phyloP scores from a whole-genome alignment of 2,888 invertebrate species.

The Deilephila porcellus region DNA sequence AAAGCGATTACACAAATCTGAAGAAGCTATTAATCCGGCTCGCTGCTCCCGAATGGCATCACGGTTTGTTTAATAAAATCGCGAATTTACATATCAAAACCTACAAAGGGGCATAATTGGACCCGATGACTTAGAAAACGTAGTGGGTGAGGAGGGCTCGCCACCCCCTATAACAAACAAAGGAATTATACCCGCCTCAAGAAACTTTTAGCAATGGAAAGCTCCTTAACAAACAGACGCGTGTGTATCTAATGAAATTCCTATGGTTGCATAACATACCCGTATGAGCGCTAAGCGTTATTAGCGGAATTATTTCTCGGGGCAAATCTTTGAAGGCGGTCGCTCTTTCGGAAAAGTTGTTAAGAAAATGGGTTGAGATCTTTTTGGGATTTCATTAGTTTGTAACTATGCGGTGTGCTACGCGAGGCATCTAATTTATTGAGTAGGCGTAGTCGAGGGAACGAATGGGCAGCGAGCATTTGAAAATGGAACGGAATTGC shows the following conservation, averaged over 20 bases:
- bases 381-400: constrained; percentile 83
- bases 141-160: constrained; percentile 76
- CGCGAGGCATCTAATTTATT: constrained; percentile 82
- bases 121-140: constrained; percentile 85
- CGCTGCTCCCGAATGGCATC: constrained; percentile 84
- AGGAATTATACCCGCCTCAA: constrained; percentile 86
- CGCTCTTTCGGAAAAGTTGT: constrained; percentile 84
- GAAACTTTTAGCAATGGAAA: constrained; percentile 86
- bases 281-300: constrained; percentile 79
- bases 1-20: constrained; percentile 85
- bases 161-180: constrained; percentile 82
- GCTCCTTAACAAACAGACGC: constrained; percentile 85
- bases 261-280: constrained; percentile 85
- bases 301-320: constrained; percentile 83
- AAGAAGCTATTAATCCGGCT: constrained; percentile 84
- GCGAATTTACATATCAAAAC: constrained; percentile 85
- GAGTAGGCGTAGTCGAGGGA: constrained; percentile 82
- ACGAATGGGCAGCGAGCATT: constrained; percentile 83
- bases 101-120: constrained; percentile 86
- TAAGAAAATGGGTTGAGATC: constrained; percentile 85
- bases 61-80: constrained; percentile 85
- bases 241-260: constrained; percentile 86
- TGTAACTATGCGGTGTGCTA: constrained; percentile 81
- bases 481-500: constrained; percentile 76
- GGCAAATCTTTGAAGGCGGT: constrained; percentile 83